Evolutionary conservation across 2,797 vertebrate species (phyloP).

Genomic region (Taeniopygia guttata): DNA sequence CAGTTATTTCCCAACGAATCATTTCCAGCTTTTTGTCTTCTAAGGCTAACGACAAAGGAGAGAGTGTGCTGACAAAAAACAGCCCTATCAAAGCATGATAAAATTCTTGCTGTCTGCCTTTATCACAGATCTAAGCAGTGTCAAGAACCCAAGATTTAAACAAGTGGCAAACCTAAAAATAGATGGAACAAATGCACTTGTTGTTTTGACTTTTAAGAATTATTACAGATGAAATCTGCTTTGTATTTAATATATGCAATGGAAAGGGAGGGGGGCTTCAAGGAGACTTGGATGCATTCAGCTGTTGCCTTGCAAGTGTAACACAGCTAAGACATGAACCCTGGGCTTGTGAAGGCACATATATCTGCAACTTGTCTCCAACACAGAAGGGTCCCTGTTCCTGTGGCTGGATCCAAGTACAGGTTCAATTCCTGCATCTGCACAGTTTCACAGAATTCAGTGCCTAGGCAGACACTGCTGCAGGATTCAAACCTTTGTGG

Average conservation of each 20-base stretch:
- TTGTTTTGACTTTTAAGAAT: conserved; percentile 44
- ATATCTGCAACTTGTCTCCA: not conserved
- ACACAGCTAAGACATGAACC: not conserved
- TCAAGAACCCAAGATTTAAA: conserved; percentile 29
- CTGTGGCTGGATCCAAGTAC: not conserved
- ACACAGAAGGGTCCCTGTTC: not conserved
- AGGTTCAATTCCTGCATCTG: not conserved
- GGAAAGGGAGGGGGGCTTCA: not conserved
- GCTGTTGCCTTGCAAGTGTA: not conserved
- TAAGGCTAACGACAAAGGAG: conserved; percentile 28
- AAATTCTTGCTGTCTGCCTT: conserved; percentile 46
- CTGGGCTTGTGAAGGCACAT: not conserved
- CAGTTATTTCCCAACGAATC: not conserved
- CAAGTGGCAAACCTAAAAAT: conserved; percentile 44
- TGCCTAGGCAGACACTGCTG: not conserved
- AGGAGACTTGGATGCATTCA: not conserved
- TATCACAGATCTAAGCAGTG: conserved; percentile 37
- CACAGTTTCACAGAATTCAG: not conserved
- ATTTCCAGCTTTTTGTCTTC: conserved; percentile 21
- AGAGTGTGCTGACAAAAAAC: conserved; percentile 29
- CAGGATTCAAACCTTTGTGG: not conserved
- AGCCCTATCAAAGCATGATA: conserved; percentile 7
- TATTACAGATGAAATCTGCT: conserved; percentile 29
- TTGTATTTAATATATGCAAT: not conserved
- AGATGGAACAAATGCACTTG: conserved; percentile 17